Evolutionary conservation across 2,113 vertebrate genomes (phyloP).

Genomic region (Neoarius graeffei): DNA sequence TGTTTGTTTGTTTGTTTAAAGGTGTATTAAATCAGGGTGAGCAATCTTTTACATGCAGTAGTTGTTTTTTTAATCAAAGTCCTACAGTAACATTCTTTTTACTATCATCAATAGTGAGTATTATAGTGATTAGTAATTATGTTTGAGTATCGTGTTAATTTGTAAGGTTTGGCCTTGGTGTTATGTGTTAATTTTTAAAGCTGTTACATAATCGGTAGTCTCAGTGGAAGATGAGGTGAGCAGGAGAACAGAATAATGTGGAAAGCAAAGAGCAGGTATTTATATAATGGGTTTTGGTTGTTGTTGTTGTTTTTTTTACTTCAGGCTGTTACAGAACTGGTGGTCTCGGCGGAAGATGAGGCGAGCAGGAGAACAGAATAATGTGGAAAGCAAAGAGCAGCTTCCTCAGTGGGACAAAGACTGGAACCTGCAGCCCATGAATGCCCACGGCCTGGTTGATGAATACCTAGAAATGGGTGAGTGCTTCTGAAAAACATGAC

Average conservation of each 20-base stretch:
- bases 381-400: constrained; percentile 79
- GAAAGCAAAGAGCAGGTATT: constrained; percentile 70
- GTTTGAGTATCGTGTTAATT: not conserved
- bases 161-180: not conserved
- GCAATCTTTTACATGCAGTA: not conserved
- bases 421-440: constrained; percentile 98
- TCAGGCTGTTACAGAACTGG: constrained; percentile 95
- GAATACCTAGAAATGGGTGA: constrained; percentile 99
- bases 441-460: constrained; percentile 92
- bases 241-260: constrained; percentile 78
- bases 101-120: not conserved
- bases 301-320: not conserved
- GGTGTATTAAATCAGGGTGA: too few relatives aligned
- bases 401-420: constrained; percentile 98
- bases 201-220: constrained; percentile 98
- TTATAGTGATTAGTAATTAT: not conserved
- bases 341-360: constrained; percentile 96
- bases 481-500: constrained; percentile 24
- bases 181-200: not conserved
- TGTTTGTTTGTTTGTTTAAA: not conserved
- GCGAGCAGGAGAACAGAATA: constrained; percentile 79
- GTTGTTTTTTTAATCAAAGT: not conserved
- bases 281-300: not conserved
- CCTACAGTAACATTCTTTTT: not conserved
- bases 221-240: constrained; percentile 88